A percentile compares a stretch with the other conserved stretches of the same genome.
These are phyloP conservation scores for Oryctolagus cuniculus DNA, from an alignment of 2,113 vertebrate genomes.

Conservation along the genomic window mOryCun1.1 NC_091437.1:43355501-43356000, in stretches of 20 bases:
- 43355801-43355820: too few relatives aligned
- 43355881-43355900: too few relatives aligned
- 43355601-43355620: not conserved
- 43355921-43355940: too few relatives aligned
- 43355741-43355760: not conserved
- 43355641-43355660: not conserved
- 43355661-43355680: not conserved
- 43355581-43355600: not conserved
- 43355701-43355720: not conserved
- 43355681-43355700: not conserved
- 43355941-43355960: too few relatives aligned
- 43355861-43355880: too few relatives aligned
- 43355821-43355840: too few relatives aligned
- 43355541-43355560: constrained; percentile 42
- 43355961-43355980: too few relatives aligned
- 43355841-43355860: too few relatives aligned
- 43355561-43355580: not conserved
- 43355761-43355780: not conserved
- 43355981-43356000: too few relatives aligned
- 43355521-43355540: not conserved
- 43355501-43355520: not conserved
- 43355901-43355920: too few relatives aligned
- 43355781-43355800: too few relatives aligned
- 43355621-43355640: not conserved
- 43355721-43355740: too few relatives aligned